These are phyloP conservation scores for Hirtodrosophila cameraria DNA, from an alignment of 2,888 invertebrate genomes.

Conservation along the genomic window DNA sequence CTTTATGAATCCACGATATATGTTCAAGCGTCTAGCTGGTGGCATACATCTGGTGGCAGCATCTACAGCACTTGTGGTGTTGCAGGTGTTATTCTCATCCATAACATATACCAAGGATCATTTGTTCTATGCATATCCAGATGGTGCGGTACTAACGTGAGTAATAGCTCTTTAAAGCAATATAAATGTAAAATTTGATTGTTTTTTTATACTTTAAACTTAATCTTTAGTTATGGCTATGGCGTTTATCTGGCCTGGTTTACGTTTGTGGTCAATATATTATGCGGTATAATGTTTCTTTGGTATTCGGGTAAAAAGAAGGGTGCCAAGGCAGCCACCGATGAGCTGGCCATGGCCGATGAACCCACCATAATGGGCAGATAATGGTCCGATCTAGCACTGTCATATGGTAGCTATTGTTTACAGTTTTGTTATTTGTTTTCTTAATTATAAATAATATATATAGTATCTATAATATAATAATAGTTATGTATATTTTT, in stretches of 20 bases:
- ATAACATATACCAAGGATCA: slow-evolving; percentile 89
- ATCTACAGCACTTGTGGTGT: slow-evolving; percentile 91
- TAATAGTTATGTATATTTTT: slow-evolving; percentile 37
- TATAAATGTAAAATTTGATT: fast-evolving
- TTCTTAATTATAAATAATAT: slow-evolving; percentile 46
- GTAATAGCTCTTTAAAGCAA: slow-evolving; percentile 52
- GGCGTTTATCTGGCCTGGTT: slow-evolving; percentile 91
- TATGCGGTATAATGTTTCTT: slow-evolving; percentile 90
- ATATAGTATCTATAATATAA: no score
- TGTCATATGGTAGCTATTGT: slow-evolving; percentile 40
- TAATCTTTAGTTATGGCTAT: slow-evolving; percentile 87
- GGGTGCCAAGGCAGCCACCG: slow-evolving; percentile 92
- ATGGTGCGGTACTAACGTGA: slow-evolving; percentile 87
- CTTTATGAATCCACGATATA: slow-evolving; percentile 92
- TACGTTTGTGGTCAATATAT: slow-evolving; percentile 88
- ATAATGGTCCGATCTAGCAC: slow-evolving; percentile 76
- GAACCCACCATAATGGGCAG: slow-evolving; percentile 92
- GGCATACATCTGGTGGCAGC: slow-evolving; percentile 94
- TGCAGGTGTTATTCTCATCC: slow-evolving; percentile 91
- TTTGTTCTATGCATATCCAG: slow-evolving; percentile 88
- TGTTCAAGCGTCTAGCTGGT: slow-evolving; percentile 94
- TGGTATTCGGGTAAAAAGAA: slow-evolving; percentile 93
- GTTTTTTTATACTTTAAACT: no score
- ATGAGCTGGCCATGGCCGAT: slow-evolving; percentile 92
- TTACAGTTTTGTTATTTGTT: slow-evolving; percentile 71